A percentile compares a stretch with the other conserved stretches of the same genome.
Evolutionary conservation across 2,888 invertebrate genomes (phyloP).

Genomic region (Erpobdella octoculata): DNA sequence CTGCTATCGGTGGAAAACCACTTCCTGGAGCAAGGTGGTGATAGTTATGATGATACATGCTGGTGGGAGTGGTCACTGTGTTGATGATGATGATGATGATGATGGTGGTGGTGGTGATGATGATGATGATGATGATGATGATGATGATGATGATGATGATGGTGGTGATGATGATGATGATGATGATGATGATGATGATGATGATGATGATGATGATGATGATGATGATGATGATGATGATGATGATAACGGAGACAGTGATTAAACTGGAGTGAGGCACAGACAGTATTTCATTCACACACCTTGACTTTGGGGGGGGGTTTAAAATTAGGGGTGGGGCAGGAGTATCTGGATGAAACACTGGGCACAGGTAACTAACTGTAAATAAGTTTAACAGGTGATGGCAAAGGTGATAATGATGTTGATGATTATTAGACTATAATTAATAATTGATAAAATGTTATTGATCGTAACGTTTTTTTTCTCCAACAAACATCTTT

Average conservation of each 20-base stretch:
- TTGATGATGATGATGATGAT: constrained; percentile 10
- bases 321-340: too few relatives aligned
- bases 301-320: too few relatives aligned
- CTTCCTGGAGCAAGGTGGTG: constrained; percentile 10
- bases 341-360: too few relatives aligned
- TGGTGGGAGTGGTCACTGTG: too few relatives aligned
- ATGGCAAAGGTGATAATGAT: too few relatives aligned
- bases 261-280: too few relatives aligned
- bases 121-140: constrained; percentile 2
- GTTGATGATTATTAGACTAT: neutral
- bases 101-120: neutral
- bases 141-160: constrained; percentile 16
- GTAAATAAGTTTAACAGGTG: too few relatives aligned
- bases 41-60: neutral
- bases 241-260: constrained; percentile 21
- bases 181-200: constrained; percentile 29
- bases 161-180: constrained; percentile 20
- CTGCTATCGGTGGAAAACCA: constrained; percentile 1
- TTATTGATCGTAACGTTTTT: too few relatives aligned
- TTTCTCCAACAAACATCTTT: too few relatives aligned
- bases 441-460: neutral
- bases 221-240: constrained; percentile 28
- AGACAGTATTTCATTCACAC: too few relatives aligned
- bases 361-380: too few relatives aligned
- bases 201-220: constrained; percentile 27